These are phyloP conservation scores for Hycleus phaleratus DNA, from an alignment of 1,140 invertebrate genomes.

Conservation along the genomic window DNA sequence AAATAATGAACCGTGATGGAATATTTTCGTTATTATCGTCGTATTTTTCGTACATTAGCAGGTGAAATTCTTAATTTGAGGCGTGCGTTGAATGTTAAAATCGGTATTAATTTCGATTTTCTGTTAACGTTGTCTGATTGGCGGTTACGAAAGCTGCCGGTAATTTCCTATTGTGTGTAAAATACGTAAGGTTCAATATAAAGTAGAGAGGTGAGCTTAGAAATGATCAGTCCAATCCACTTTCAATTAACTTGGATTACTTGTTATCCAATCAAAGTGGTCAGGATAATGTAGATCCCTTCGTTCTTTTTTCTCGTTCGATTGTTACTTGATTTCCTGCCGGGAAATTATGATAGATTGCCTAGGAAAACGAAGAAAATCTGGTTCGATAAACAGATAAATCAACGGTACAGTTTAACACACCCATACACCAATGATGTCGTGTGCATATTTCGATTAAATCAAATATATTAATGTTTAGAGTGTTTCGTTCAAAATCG, in stretches of 20 bases:
- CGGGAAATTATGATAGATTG: not conserved
- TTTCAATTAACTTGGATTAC: slow-evolving; percentile 36
- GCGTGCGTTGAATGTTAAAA: no score
- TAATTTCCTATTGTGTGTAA: slow-evolving; percentile 9
- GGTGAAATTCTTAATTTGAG: no score
- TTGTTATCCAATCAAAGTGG: slow-evolving; percentile 35
- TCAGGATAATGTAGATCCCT: slow-evolving; percentile 22
- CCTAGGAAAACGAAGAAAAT: slow-evolving; percentile 4
- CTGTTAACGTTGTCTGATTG: no score
- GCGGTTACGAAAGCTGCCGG: not conserved
- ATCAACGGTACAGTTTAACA: slow-evolving; percentile 2
- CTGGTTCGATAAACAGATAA: slow-evolving; percentile 10
- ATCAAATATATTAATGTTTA: slow-evolving; percentile 6
- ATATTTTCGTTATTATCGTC: no score
- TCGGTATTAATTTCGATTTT: no score
- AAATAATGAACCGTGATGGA: no score
- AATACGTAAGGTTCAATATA: slow-evolving; percentile 9
- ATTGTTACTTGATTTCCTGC: slow-evolving; percentile 7
- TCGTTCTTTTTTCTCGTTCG: not conserved
- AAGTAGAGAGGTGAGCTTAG: slow-evolving; percentile 13
- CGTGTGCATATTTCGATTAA: slow-evolving; percentile 18
- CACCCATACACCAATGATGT: slow-evolving; percentile 10
- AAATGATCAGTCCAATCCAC: slow-evolving; percentile 32
- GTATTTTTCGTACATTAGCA: no score
- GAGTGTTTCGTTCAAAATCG: no score